phyloP scores from a whole-genome alignment of 2,113 vertebrate species.

The Pachyramphus minor region DNA sequence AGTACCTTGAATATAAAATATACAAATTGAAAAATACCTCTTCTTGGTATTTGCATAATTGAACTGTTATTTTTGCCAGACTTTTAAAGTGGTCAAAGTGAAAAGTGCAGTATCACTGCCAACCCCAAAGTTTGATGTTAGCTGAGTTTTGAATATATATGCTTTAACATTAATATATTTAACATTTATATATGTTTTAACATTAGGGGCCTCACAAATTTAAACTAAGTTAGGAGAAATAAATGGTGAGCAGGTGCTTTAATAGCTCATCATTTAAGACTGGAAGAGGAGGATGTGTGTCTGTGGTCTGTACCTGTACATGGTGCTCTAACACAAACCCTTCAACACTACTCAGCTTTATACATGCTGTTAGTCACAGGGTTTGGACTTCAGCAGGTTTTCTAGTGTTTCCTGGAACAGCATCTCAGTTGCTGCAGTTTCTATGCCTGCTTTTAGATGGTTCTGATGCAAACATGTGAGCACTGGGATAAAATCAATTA shows the following conservation, averaged over 20 bases:
- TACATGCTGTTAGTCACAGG: background rate
- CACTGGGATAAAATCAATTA: background rate
- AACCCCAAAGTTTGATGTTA: background rate
- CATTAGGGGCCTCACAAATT: background rate
- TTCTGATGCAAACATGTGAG: background rate
- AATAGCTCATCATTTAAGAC: background rate
- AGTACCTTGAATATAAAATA: conserved; percentile 13
- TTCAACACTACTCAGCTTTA: background rate
- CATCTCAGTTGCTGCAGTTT: background rate
- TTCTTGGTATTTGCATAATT: conserved; percentile 11
- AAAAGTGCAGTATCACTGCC: background rate
- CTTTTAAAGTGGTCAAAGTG: background rate
- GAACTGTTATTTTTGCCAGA: conserved; percentile 38
- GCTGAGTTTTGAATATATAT: background rate
- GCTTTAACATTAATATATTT: background rate
- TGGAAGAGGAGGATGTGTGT: background rate
- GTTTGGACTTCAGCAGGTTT: background rate
- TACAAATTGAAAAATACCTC: background rate
- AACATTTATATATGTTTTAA: background rate
- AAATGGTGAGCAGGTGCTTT: background rate
- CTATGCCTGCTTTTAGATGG: background rate
- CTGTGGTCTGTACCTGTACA: background rate
- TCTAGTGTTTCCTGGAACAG: background rate
- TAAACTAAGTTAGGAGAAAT: background rate
- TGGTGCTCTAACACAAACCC: background rate